Evolutionary conservation across 2,797 vertebrate species (phyloP), one percentile per base, ranked within the genome.

Genomic region (Monodelphis domestica): DNA sequence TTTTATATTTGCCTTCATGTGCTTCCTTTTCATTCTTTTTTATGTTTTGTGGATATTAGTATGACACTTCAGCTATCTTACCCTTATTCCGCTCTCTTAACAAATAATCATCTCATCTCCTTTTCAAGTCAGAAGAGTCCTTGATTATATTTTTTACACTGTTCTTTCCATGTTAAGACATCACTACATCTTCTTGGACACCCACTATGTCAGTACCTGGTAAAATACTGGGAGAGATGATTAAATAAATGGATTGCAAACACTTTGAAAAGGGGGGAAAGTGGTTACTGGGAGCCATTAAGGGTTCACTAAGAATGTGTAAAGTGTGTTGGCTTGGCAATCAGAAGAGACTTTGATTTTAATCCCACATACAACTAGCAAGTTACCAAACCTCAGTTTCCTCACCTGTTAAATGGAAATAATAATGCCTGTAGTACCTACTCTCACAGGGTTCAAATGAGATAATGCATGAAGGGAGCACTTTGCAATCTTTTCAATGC

Each of bases 241-340:
- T 12, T 14, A 89, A 89, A 84, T 91, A 52, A 70, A 55, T 89
- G 21, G 11, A 45, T 63, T 0, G 88, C 63, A 94, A 93, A 57
- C 21, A 70, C 70, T 88, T 30, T 50, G 88, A 92, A 93, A 95
- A 88, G 52, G 15, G 33, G 53, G 56, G 55, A 89, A n/a, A 88
- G 88, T 91, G n/a, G 91, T 55, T 51, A 63, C 12, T 33, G 33
- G 33, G 59, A 63, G 33, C 59, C 59, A 63, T n/a, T n/a, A n/a
- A 63, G 59, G 14, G 33, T 63, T n/a, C 59, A 15, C 33, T n/a
- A n/a, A 63, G 59, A 63, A n/a, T 63, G 15, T 63, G 59, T 12
- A 63, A n/a, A 4, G 14, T n/a, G 59, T 4, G 14, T n/a, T 63
- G 33, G 33, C 14, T n/a, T n/a, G 59, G 59, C 14, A 63, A 33